Evolutionary conservation across 2,113 vertebrate genomes (phyloP), one percentile per base, ranked within the genome.

Genomic region (Falcunculus frontatus): DNA sequence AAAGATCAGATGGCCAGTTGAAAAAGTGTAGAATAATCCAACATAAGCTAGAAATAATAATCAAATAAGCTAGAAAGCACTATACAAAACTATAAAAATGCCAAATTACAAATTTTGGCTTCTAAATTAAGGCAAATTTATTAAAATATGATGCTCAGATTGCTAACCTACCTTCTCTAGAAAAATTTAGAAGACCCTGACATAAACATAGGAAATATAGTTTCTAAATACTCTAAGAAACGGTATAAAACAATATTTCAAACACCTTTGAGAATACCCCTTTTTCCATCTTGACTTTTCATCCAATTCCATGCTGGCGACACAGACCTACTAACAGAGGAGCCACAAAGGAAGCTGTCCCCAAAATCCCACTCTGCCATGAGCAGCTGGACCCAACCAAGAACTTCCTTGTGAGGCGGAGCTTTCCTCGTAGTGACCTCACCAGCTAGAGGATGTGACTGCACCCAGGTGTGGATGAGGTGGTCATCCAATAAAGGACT

Each of bases 401-500:
- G 52, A 39, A 26, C 8, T 11, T 37, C 5, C 39, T 30, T 5
- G 35, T 4, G 41, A 59, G 21, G 4, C 3, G 16, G 18, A 77
- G 18, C 27, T n/a, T 68, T 87, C 53, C 60, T 35, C 8, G 4
- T 1, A 67, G 59, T 46, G 83, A 69, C 63, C 79, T 86, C 83
- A 42, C 1, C 46, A 77, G 59, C 83, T 0, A 69, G 55, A 80
- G 59, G 46, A 69, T 25, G 68, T 7, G 30, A 44, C 6, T 49
- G 67, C 63, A 83, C 7, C 37, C 42, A 77, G 79, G 88, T 84
- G 64, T n/a, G 50, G 69, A 50, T 56, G 72, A 90, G 63, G 68
- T 62, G 68, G 59, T 92, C 95, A 96, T 70, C 80, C 95, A 93
- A 83, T 74, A 95, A 90, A 86, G 81, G 19, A 89, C 59, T 7